Evolutionary conservation across 2,797 vertebrate species (phyloP), one percentile per base, ranked within the genome.

Genomic region (Melanotaenia maccullochi): DNA sequence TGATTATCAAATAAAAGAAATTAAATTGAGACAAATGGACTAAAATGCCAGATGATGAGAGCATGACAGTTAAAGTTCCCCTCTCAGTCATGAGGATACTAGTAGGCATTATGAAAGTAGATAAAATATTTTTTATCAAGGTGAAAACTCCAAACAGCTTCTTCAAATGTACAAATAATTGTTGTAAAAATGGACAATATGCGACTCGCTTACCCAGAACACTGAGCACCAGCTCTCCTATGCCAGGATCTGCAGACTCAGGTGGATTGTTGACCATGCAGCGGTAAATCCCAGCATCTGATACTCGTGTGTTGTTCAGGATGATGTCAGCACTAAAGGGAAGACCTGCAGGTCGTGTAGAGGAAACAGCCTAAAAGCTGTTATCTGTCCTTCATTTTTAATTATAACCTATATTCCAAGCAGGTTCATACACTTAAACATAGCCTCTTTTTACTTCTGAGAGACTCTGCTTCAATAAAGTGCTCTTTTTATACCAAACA

Each of bases 221-320:
- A 11, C 70, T 92, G 58, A 96, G 94, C 28, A 72, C 72, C 71
- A 96, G 75, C 49, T 96, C 94, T 40, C 94, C 95, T 0, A 96
- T 93, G 35, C 93, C 93, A 0, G 94, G 90, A 14, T 92, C 90
- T 30, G 93, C 90, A 0, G 84, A 68, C 77, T 96, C 95, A 0
- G 95, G 96, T 0, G 95, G 96, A 83, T 96, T 96, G 71, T 90
- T 95, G 74, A 96, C 95, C 83, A 95, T 93, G 75, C 96, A 96
- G 68, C 94, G 95, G 78, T 96, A 96, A 9, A 87, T 67, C 1
- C 96, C 95, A 1, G 94, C 93, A 8, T 96, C 96, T 0, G 94
- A 92, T 2, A 90, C 75, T 0, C 84, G 93, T 0, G 94, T 95
- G 68, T 91, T 73, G n/a, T 96, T 96, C 64, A 96, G 88, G 60